A percentile compares a stretch with the other conserved stretches of the same genome.
These are phyloP conservation scores for Brienomyrus brachyistius DNA, from an alignment of 2,113 vertebrate genomes.

Conservation along the genomic window DNA sequence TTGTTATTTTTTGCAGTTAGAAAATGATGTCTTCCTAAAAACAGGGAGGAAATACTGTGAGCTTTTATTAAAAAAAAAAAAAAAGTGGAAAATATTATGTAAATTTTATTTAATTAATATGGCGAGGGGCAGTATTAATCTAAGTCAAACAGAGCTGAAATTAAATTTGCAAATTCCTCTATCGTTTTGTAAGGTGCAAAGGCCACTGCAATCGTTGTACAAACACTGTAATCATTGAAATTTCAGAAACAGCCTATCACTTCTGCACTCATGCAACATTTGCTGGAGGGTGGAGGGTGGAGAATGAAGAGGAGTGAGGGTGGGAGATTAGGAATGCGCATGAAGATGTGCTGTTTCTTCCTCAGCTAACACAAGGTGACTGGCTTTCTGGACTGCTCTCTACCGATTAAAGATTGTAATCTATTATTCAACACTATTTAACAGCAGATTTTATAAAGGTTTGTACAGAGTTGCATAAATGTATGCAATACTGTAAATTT, in stretches of 20 bases:
- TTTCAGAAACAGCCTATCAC: slow-evolving; percentile 1
- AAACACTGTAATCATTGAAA: slow-evolving; percentile 1
- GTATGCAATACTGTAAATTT: not conserved
- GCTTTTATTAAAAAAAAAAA: not conserved
- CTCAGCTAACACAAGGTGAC: not conserved
- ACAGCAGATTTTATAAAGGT: not conserved
- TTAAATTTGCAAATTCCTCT: slow-evolving; percentile 6
- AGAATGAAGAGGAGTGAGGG: not conserved
- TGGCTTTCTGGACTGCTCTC: not conserved
- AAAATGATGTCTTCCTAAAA: not conserved
- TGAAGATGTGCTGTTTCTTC: not conserved
- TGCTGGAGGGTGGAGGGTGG: not conserved
- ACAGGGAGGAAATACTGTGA: not conserved
- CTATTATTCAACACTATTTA: not conserved
- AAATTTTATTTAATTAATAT: slow-evolving; percentile 9
- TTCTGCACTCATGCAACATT: not conserved
- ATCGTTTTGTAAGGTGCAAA: slow-evolving; percentile 2
- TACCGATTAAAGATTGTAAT: not conserved
- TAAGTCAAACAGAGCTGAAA: not conserved
- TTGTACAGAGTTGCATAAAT: not conserved
- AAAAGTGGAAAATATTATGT: slow-evolving; percentile 2
- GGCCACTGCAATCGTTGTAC: slow-evolving; percentile 1
- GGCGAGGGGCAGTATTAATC: not conserved
- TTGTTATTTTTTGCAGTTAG: not conserved
- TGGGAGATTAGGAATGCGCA: not conserved